phyloP scores from a whole-genome alignment of 2,888 invertebrate species.

The Chaetoderma sp. region DNA sequence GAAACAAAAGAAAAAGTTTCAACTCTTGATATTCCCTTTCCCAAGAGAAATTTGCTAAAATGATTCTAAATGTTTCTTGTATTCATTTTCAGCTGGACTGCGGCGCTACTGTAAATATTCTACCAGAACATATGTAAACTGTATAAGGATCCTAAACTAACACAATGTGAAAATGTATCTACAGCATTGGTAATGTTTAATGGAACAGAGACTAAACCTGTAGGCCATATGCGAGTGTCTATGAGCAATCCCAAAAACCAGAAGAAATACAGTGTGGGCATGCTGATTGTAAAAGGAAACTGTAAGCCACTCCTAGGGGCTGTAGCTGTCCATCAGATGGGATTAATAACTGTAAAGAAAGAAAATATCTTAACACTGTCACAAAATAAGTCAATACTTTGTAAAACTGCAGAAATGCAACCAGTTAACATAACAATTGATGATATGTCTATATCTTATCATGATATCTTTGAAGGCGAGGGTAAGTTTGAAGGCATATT shows the following conservation, averaged over 20 bases:
- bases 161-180: background rate
- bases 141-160: background rate
- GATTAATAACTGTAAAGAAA: background rate
- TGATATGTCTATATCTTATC: too few species aligned
- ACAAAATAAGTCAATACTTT: too few species aligned
- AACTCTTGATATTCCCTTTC: background rate
- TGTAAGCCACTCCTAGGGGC: too few species aligned
- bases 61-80: background rate
- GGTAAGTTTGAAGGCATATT: background rate
- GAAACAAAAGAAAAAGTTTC: background rate
- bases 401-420: too few species aligned
- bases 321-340: background rate
- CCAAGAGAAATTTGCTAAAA: constrained; percentile 18
- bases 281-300: too few species aligned
- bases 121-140: constrained; percentile 18
- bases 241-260: constrained; percentile 22
- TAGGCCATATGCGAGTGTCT: constrained; percentile 13
- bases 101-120: constrained; percentile 24
- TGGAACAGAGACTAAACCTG: constrained; percentile 21
- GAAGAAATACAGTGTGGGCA: too few species aligned
- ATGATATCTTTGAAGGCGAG: background rate
- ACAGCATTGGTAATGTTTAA: constrained; percentile 34
- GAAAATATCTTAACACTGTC: background rate
- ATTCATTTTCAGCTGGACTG: constrained; percentile 23
- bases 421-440: too few species aligned